phyloP scores from a whole-genome alignment of 2,888 invertebrate genomes.

The Hydrotaea diabolus region DNA sequence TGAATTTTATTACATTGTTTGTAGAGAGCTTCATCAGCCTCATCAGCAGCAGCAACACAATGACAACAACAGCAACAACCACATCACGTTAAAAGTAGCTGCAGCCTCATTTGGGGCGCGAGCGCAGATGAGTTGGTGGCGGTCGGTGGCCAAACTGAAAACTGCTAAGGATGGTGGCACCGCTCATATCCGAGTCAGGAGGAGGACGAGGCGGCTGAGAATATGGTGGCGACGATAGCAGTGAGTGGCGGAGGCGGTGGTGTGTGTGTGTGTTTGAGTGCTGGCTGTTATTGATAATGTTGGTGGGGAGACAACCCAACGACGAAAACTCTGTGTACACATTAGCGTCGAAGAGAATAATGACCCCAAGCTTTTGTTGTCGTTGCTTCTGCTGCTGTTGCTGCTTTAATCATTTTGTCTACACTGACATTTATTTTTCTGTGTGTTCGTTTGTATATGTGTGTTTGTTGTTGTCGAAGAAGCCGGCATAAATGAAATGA shows the following conservation, averaged over 20 bases:
- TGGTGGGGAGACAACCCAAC: constrained; percentile 49
- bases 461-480: constrained; percentile 70
- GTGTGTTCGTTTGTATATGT: constrained; percentile 31
- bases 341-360: constrained; percentile 78
- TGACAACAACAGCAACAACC: constrained; percentile 38
- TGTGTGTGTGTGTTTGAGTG: too few species aligned
- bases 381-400: constrained; percentile 65
- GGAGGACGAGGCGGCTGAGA: constrained; percentile 38
- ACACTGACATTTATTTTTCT: constrained; percentile 42
- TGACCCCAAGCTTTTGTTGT: constrained; percentile 79
- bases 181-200: constrained; percentile 37
- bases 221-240: constrained; percentile 26
- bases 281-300: constrained; percentile 42
- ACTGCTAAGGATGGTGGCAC: constrained; percentile 25
- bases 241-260: constrained; percentile 37
- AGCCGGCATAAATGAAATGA: constrained; percentile 77
- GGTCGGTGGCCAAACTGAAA: constrained; percentile 42
- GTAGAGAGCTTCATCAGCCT: constrained; percentile 71
- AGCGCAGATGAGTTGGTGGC: constrained; percentile 62
- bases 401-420: constrained; percentile 68
- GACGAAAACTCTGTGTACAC: constrained; percentile 42
- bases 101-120: constrained; percentile 64
- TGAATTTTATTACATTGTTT: constrained; percentile 81
- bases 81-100: constrained; percentile 41
- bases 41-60: constrained; percentile 54